Evolutionary conservation across 2,113 vertebrate genomes (phyloP).

Genomic region (Oncorhynchus nerka): DNA sequence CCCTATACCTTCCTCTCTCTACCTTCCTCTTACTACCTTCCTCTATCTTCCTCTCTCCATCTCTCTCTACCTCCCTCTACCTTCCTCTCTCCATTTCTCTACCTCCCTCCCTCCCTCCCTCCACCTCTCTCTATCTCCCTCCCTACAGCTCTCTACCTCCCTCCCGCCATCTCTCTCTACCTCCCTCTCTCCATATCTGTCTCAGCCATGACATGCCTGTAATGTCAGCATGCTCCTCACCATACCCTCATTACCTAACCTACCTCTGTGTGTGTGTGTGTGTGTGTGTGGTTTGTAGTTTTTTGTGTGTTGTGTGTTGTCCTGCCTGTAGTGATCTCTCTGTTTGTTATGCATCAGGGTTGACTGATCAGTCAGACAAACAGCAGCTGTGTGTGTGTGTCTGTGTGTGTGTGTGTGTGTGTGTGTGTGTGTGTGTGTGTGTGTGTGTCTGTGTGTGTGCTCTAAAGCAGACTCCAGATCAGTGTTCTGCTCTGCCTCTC

Average conservation of each 20-base stretch:
- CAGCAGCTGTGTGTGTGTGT: slow-evolving; percentile 17
- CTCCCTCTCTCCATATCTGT: not conserved
- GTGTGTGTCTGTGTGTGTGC: not conserved
- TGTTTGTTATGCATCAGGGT: slow-evolving; percentile 14
- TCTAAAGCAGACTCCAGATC: not conserved
- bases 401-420: slow-evolving; percentile 2
- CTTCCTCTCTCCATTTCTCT: not conserved
- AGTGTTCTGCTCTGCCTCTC: not conserved
- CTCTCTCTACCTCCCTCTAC: not conserved
- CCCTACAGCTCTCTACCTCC: not conserved
- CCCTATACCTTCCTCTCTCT: not conserved
- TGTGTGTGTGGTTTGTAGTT: not conserved
- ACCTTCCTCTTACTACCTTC: not conserved
- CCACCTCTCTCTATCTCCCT: not conserved
- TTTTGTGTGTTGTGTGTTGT: slow-evolving; percentile 3
- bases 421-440: not conserved
- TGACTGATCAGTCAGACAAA: slow-evolving; percentile 15
- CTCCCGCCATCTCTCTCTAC: slow-evolving; percentile 6
- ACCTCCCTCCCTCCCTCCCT: not conserved
- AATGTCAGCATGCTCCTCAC: not conserved
- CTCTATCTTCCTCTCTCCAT: too few species aligned
- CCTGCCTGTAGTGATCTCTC: not conserved
- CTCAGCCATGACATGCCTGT: not conserved
- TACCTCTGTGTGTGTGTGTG: slow-evolving; percentile 6
- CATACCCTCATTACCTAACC: not conserved